Percentiles rank a stretch among this genome's conserved stretches.
Evolutionary conservation across 1,140 invertebrate species (phyloP).

Genomic region (Drosophila eugracilis): DNA sequence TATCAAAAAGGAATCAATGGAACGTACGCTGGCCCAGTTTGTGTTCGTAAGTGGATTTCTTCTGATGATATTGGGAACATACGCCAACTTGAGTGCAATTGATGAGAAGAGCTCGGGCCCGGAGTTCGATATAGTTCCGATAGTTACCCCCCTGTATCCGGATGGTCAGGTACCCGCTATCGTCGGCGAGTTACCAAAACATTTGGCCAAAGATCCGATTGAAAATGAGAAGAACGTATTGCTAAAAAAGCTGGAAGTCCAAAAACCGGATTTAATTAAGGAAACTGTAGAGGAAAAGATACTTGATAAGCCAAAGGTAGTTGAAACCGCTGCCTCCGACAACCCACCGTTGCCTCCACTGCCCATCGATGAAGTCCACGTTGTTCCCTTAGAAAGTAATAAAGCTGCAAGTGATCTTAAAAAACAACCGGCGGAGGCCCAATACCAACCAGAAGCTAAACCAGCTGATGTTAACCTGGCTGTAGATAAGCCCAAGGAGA

Average conservation of each 20-base stretch:
- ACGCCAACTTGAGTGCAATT: constrained; percentile 92
- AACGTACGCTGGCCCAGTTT: constrained; percentile 89
- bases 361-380: constrained; percentile 70
- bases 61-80: constrained; percentile 94
- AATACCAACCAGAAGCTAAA: constrained; percentile 8
- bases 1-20: constrained; percentile 90
- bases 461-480: constrained; percentile 4
- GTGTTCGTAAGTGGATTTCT: constrained; percentile 91
- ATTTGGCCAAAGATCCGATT: constrained; percentile 36
- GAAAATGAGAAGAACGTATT: constrained; percentile 27
- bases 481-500: constrained; percentile 20
- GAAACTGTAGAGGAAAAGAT: constrained; percentile 18
- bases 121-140: constrained; percentile 55
- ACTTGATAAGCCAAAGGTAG: constrained; percentile 25
- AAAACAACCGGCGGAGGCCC: constrained; percentile 1
- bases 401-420: constrained; percentile 5
- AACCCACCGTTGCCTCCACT: constrained; percentile 67
- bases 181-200: constrained; percentile 57
- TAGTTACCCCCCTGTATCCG: constrained; percentile 70
- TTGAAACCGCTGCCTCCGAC: constrained; percentile 29
- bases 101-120: constrained; percentile 86
- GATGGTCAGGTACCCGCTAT: constrained; percentile 47
- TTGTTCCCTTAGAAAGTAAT: constrained; percentile 22
- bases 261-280: constrained; percentile 11
- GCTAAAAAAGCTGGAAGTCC: constrained; percentile 31